Percentiles rank a stretch among this genome's conserved stretches.
These are phyloP conservation scores for Epirrhoe tristata DNA, from an alignment of 2,888 invertebrate species.

Conservation along the genomic window DNA sequence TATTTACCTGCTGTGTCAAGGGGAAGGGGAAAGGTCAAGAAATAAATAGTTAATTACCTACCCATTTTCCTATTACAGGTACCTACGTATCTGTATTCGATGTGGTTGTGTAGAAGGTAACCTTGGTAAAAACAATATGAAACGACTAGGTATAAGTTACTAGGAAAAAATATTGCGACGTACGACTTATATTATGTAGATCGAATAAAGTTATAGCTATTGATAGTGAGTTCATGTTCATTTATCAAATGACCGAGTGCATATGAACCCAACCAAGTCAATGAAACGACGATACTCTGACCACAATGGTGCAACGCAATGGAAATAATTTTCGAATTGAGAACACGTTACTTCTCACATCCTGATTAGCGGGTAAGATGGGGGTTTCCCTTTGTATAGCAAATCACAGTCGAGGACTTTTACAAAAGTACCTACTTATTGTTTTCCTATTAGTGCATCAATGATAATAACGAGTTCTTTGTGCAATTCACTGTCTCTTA, in stretches of 20 bases:
- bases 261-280: slow-evolving; percentile 43
- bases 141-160: too few species aligned
- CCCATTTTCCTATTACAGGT: not conserved
- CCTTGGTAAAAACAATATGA: not conserved
- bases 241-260: slow-evolving; percentile 11
- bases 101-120: not conserved
- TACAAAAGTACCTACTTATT: too few species aligned
- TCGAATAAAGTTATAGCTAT: too few species aligned
- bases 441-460: not conserved
- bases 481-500: not conserved
- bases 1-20: slow-evolving; percentile 3
- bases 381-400: slow-evolving; percentile 25
- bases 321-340: slow-evolving; percentile 46
- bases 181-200: too few species aligned
- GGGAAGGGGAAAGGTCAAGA: slow-evolving; percentile 24
- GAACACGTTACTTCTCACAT: slow-evolving; percentile 39
- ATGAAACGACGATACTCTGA: slow-evolving; percentile 67
- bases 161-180: too few species aligned
- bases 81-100: not conserved
- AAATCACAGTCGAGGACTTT: not conserved
- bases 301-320: slow-evolving; percentile 62
- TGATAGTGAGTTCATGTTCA: too few species aligned
- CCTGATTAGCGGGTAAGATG: slow-evolving; percentile 41
- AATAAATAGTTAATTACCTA: slow-evolving; percentile 6
- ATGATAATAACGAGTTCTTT: slow-evolving; percentile 3